Evolutionary conservation across 2,113 vertebrate genomes (phyloP).

Genomic region (Daubentonia madagascariensis): DNA sequence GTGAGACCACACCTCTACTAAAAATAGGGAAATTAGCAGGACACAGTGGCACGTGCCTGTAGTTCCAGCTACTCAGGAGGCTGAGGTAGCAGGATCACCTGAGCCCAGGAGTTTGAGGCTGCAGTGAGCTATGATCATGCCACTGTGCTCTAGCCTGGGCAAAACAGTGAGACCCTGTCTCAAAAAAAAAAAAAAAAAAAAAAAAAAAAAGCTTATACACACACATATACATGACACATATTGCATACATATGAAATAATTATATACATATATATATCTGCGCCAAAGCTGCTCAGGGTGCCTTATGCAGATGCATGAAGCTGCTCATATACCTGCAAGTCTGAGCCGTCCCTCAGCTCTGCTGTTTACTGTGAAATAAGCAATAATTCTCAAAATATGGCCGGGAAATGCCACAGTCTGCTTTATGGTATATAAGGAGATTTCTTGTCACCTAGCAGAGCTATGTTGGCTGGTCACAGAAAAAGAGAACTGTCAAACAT

Average conservation of each 20-base stretch:
- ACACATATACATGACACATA: neutral
- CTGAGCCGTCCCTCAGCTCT: neutral
- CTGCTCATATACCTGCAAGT: neutral
- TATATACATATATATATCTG: neutral
- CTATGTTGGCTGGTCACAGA: neutral
- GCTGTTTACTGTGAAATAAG: neutral
- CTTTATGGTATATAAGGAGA: neutral
- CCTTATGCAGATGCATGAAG: neutral
- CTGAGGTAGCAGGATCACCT: neutral
- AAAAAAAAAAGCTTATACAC: neutral
- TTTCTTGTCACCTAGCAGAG: neutral
- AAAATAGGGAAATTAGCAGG: neutral
- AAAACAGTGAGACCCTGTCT: neutral
- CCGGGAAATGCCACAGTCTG: neutral
- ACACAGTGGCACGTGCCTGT: neutral
- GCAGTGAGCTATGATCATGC: neutral
- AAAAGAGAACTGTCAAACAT: neutral
- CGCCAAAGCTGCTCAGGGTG: neutral
- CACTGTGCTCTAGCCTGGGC: neutral
- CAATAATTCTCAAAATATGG: neutral
- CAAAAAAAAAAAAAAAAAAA: neutral
- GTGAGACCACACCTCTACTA: neutral
- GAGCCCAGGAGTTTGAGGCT: no score
- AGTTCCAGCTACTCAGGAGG: neutral
- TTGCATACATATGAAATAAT: neutral